Percentiles rank a stretch among this genome's conserved stretches.
Conservation (phyloP, 2,888 invertebrate genomes). For the Dicycla oo region DNA sequence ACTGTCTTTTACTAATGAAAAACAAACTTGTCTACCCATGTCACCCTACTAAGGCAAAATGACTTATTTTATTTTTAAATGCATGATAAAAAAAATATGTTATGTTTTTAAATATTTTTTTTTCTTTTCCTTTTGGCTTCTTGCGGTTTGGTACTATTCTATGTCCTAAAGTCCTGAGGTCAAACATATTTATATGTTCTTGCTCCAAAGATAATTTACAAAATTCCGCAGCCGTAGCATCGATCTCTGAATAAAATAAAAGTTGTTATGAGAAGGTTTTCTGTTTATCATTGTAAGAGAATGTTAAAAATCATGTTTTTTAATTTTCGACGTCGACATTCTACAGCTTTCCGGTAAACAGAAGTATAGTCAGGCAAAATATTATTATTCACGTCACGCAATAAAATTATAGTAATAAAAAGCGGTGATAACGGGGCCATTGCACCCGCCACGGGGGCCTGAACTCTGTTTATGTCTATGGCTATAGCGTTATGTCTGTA, state of each 20-base stretch:
- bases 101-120: no score
- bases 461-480: slow-evolving; percentile 51
- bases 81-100: background rate
- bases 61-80: no score
- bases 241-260: background rate
- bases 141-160: no score
- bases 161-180: background rate
- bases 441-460: slow-evolving; percentile 56
- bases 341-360: slow-evolving; percentile 21
- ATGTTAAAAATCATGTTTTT: background rate
- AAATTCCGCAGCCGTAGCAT: background rate
- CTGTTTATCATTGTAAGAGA: no score
- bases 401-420: slow-evolving; percentile 67
- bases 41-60: background rate
- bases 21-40: background rate
- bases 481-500: slow-evolving; percentile 27
- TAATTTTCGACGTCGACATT: background rate
- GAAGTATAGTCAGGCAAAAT: slow-evolving; percentile 11
- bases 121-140: no score
- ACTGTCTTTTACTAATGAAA: background rate
- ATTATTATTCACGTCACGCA: slow-evolving; percentile 60
- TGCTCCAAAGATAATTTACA: background rate
- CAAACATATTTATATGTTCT: background rate
- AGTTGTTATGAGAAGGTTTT: no score
- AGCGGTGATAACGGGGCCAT: slow-evolving; percentile 64